Evolutionary conservation across 2,888 invertebrate species (phyloP).

Genomic region (Opisthograptis luteolata): DNA sequence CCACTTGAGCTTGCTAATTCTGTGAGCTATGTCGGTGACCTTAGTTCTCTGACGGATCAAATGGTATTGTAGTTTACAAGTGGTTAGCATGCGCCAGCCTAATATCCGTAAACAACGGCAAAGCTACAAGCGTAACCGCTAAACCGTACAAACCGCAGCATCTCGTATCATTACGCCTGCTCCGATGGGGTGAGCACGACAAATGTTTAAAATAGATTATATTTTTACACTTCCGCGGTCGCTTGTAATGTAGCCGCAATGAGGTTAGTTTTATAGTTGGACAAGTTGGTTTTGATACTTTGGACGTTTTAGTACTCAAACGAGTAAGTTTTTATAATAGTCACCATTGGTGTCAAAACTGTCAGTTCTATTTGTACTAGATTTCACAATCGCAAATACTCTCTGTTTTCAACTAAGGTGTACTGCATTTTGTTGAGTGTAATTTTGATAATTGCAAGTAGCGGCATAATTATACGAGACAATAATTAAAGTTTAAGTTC

Average conservation of each 20-base stretch:
- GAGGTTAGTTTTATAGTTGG: conserved; percentile 56
- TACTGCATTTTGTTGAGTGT: no score
- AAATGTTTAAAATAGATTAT: conserved; percentile 82
- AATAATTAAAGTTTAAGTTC: no score
- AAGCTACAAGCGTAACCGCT: conserved; percentile 49
- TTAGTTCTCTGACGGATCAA: not conserved
- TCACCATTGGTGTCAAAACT: no score
- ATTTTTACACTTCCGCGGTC: conserved; percentile 79
- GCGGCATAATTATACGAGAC: no score
- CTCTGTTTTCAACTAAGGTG: no score
- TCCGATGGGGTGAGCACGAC: conserved; percentile 58
- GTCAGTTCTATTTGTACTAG: no score
- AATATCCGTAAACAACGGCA: conserved; percentile 9
- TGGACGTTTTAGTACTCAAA: not conserved
- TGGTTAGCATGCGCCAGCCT: not conserved
- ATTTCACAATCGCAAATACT: no score
- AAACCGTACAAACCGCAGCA: conserved; percentile 50
- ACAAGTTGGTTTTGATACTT: conserved; percentile 37
- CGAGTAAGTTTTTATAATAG: no score
- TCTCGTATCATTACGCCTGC: conserved; percentile 50
- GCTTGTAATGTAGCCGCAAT: conserved; percentile 64
- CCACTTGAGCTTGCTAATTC: no score
- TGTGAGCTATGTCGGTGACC: no score
- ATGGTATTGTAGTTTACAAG: not conserved
- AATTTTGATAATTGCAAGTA: no score